phyloP scores from a whole-genome alignment of 92 coral and sea anemone genomes.

The Parazoanthus atlanticus region DNA sequence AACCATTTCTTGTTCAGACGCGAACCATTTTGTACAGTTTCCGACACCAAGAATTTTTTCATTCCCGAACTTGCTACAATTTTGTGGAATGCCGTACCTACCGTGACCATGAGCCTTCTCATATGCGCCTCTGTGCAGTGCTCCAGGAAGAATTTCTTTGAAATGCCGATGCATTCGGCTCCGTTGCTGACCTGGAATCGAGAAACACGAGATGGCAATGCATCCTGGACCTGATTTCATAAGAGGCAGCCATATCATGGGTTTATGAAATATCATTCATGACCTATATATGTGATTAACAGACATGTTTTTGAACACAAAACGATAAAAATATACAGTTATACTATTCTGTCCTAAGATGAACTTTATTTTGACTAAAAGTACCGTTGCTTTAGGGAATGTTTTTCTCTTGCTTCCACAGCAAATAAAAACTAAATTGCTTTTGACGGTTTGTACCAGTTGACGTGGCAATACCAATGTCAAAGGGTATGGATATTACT shows the following conservation, averaged over 20 bases:
- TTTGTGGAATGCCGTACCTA: conserved; percentile 7
- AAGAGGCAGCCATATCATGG: not conserved
- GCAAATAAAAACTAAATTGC: too few relatives aligned
- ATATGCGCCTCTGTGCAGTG: conserved; percentile 91
- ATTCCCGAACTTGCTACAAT: not conserved
- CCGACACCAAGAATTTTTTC: too few relatives aligned
- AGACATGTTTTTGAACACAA: too few relatives aligned
- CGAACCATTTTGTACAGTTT: not conserved
- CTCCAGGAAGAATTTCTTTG: conserved; percentile 84
- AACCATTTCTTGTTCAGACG: not conserved
- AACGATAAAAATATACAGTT: too few relatives aligned
- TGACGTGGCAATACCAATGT: not conserved
- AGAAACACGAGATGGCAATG: not conserved
- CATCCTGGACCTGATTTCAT: not conserved
- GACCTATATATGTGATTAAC: too few relatives aligned
- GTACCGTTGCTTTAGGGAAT: too few relatives aligned
- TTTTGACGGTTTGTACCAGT: not conserved
- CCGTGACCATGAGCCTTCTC: conserved; percentile 81
- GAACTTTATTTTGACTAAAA: too few relatives aligned
- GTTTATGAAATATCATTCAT: too few relatives aligned
- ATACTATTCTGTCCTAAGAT: too few relatives aligned
- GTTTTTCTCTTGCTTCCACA: not conserved
- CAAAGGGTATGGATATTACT: too few relatives aligned
- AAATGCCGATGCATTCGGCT: conserved; percentile 94
- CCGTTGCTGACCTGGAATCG: conserved; percentile 88